Base-by-base conservation (phyloP, 1,140 invertebrate species). In the Yoshiicerus persimilis region DNA sequence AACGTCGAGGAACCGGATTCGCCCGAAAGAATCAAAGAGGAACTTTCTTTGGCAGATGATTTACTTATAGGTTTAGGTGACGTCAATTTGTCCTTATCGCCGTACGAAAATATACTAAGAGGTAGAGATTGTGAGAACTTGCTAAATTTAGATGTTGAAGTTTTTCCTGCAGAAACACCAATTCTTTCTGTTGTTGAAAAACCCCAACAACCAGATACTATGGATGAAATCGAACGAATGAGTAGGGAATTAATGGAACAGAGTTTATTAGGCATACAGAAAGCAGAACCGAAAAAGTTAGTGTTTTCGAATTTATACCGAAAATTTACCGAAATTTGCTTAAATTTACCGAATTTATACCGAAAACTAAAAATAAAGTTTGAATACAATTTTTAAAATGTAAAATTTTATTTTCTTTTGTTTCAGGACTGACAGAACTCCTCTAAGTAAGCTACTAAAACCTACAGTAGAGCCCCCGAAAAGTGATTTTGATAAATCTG, bases 111-210 rank as follows among this genome's bases (percentile, higher is more conserved):
- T 16, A 34, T 38, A 6, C 25, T 83, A 8, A 38, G 56, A n/a
- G 64, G 20, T 62, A 66, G 32, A 8, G 87, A 86, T 6, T 36
- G 25, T 64, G 88, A 88, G 8, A 91, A 91, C 86, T 83, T 91
- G 5, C 36, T 90, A 32, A 90, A 89, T 39, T 88, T 90, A 25
- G 88, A 91, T 41, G 34, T 91, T 27, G 90, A 91, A 64, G 32
- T 89, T 5, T 41, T 27, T 10, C 27, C 62, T 32, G 9, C 39
- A 70, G 20, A 27, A 56, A 30, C 11, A 20, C 56, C 83, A 16
- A 20, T 25, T 13, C 13, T 20, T 30, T 13, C 83, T 16, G 6
- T 39, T 1, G 16, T 4, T 16, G 83, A 87, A 56, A 30, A 66
- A 47, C 36, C 75, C 9, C 23, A 89, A 86, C 38, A n/a, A 34